Percentiles rank a stretch among this genome's conserved stretches.
phyloP scores from a whole-genome alignment of 2,113 vertebrate species.

The Spizaetus ornatus region DNA sequence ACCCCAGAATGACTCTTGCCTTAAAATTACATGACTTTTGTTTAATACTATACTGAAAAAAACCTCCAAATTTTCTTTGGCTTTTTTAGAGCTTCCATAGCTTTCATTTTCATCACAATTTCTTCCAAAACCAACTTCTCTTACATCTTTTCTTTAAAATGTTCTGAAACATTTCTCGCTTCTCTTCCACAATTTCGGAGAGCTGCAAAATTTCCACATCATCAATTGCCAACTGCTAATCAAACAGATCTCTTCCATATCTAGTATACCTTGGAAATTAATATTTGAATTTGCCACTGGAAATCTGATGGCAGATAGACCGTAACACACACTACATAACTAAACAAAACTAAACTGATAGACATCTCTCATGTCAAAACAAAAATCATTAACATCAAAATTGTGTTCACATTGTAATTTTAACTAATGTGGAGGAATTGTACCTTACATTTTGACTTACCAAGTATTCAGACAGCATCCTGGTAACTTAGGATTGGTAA shows the following conservation, averaged over 20 bases:
- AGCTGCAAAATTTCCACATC: neutral
- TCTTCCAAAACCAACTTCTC: neutral
- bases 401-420: neutral
- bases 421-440: neutral
- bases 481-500: neutral
- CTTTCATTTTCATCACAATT: neutral
- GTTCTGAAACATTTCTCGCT: neutral
- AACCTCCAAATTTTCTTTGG: fast-evolving
- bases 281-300: neutral
- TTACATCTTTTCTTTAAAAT: neutral
- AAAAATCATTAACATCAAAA: neutral
- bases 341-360: neutral
- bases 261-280: neutral
- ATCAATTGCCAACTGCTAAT: neutral
- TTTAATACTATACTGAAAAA: neutral
- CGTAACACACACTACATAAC: neutral
- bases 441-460: neutral
- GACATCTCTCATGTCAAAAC: neutral
- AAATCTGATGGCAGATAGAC: neutral
- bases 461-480: neutral
- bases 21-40: neutral
- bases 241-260: neutral
- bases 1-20: neutral
- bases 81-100: neutral
- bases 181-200: neutral